These are phyloP conservation scores for Xylophagus ater DNA, from an alignment of 2,888 invertebrate species.

Conservation along the genomic window DNA sequence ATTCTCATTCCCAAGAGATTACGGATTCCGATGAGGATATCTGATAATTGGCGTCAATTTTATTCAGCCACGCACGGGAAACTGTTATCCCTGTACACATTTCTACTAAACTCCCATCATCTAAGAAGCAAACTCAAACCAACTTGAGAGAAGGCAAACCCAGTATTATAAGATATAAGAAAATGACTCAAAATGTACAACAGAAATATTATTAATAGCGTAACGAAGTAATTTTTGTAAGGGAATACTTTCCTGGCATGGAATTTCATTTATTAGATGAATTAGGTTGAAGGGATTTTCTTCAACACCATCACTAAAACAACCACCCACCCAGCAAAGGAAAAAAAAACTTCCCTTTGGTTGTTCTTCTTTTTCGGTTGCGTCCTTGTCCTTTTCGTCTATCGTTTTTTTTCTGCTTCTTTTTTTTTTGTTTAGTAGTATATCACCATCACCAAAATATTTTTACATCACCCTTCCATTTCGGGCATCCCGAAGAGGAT, in stretches of 20 bases:
- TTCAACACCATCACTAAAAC: neutral
- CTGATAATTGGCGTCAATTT: constrained; percentile 19
- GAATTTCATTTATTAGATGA: constrained; percentile 25
- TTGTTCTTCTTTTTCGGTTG: neutral
- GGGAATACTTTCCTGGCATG: constrained; percentile 21
- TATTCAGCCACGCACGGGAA: constrained; percentile 17
- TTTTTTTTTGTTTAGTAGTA: no score
- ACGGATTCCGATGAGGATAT: constrained; percentile 17
- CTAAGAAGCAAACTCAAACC: neutral
- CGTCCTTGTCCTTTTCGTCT: neutral
- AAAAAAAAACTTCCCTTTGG: no score
- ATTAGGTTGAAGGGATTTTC: constrained; percentile 19
- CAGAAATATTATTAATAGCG: constrained; percentile 22
- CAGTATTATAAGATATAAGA: constrained; percentile 7
- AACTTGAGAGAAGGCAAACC: constrained; percentile 8
- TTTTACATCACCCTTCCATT: no score
- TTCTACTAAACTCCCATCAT: constrained; percentile 14
- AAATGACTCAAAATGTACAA: constrained; percentile 10
- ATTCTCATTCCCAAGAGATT: constrained; percentile 14
- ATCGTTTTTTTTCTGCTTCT: no score
- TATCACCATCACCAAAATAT: no score
- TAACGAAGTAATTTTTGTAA: constrained; percentile 22
- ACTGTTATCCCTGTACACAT: constrained; percentile 12
- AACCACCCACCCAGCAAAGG: neutral
- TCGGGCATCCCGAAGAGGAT: no score